A percentile compares a stretch with the other conserved stretches of the same genome.
Evolutionary conservation across 1,140 invertebrate species (phyloP).

Genomic region (Bursaphelenchus mucronatus): DNA sequence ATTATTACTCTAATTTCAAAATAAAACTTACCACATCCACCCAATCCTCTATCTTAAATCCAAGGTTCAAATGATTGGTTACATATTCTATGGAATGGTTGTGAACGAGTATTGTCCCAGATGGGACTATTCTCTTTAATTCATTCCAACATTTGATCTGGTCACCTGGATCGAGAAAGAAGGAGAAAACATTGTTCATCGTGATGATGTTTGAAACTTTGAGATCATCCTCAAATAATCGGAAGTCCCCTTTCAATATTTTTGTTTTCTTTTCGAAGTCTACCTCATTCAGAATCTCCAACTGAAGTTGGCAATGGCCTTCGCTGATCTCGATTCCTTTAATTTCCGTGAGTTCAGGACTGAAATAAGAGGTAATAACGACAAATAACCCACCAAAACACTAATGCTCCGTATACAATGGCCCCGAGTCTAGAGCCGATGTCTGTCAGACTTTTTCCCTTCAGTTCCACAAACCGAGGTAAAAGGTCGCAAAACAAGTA

Average conservation of each 20-base stretch:
- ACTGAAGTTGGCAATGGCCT: conserved; percentile 19
- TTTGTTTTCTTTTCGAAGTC: conserved; percentile 10
- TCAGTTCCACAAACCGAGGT: conserved; percentile 26
- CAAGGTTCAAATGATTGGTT: conserved; percentile 33
- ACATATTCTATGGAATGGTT: conserved; percentile 32
- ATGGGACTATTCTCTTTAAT: conserved; percentile 11
- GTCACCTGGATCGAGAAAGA: conserved; percentile 22
- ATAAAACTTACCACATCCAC: conserved; percentile 29
- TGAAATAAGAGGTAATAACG: conserved; percentile 19
- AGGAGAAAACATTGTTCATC: conserved; percentile 43
- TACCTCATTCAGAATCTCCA: conserved; percentile 23
- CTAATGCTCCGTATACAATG: conserved; percentile 31
- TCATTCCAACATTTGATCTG: conserved; percentile 32
- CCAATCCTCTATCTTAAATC: conserved; percentile 33
- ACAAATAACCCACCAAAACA: conserved; percentile 28
- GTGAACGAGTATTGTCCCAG: conserved; percentile 27
- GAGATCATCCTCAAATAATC: conserved; percentile 22
- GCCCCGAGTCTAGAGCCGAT: conserved; percentile 34
- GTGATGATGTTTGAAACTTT: conserved; percentile 28
- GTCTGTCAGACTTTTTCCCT: conserved; percentile 32
- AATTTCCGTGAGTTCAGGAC: conserved; percentile 22
- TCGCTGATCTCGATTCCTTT: conserved; percentile 30
- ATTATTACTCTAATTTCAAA: neutral
- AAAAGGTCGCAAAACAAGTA: conserved; percentile 33
- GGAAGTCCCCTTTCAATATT: conserved; percentile 28